Conservation (phyloP, 1,140 invertebrate genomes). For the Piezodorus guildinii region DNA sequence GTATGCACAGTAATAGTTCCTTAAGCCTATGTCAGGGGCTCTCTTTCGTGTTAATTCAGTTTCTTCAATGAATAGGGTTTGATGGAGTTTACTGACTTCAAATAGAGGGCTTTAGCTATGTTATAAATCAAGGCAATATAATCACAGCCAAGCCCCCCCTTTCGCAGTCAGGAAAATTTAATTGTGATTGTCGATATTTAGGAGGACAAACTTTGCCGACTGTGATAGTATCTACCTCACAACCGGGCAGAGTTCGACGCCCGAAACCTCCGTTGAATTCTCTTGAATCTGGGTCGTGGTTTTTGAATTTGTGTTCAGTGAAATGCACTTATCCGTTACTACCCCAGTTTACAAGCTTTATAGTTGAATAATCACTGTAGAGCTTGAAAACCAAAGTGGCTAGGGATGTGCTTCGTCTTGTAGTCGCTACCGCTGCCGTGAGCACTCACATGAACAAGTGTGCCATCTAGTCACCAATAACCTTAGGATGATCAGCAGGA, state of each 20-base stretch:
- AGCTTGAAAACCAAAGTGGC: constrained; percentile 23
- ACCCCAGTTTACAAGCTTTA: constrained; percentile 26
- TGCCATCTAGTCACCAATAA: constrained; percentile 24
- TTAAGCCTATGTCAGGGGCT: constrained; percentile 30
- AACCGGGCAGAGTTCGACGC: too few relatives aligned
- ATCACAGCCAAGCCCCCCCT: neutral
- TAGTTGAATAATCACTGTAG: constrained; percentile 13
- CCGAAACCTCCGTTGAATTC: too few relatives aligned
- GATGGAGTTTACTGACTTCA: neutral
- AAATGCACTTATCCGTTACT: neutral
- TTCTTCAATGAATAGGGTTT: too few relatives aligned
- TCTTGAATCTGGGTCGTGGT: too few relatives aligned
- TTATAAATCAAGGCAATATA: neutral
- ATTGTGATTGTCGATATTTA: too few relatives aligned
- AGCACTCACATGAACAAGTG: constrained; percentile 18
- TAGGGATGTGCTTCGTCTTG: neutral
- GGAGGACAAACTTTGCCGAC: too few relatives aligned
- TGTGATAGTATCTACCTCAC: too few relatives aligned
- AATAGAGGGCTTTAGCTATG: constrained; percentile 5
- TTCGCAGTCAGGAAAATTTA: too few relatives aligned
- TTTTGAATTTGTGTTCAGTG: too few relatives aligned
- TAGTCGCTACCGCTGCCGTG: neutral
- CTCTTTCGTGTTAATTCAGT: too few relatives aligned
- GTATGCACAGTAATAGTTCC: constrained; percentile 41
- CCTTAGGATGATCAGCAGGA: neutral